Evolutionary conservation across 2,888 invertebrate genomes (phyloP), one percentile per base, ranked within the genome.

Genomic region (Drosophila buzzatii): DNA sequence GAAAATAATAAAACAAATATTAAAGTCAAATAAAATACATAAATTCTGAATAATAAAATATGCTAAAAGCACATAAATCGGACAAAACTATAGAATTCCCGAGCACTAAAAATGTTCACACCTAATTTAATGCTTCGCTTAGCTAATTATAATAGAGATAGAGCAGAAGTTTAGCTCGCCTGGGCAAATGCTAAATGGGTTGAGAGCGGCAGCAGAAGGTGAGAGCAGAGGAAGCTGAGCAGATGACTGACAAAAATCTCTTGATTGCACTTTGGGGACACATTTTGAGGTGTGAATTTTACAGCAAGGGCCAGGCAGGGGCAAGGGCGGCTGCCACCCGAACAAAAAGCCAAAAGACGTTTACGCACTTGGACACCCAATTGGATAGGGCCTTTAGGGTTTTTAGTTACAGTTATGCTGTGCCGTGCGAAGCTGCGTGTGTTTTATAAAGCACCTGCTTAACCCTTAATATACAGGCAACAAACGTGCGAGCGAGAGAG

Each of bases 401-500:
- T 81, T 73, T 82, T 84, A 85, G 82, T 88, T 85, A 85, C 82
- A 85, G 82, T 71, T 72, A 41, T 10, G 62, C 52, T 63, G 23
- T 41, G 31, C 41, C 53, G 58, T 56, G 56, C 62, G 56, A 53
- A 63, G 69, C 23, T 70, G 79, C 74, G 79, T 67, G 56, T 75
- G 79, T 84, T 76, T 84, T 85, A 81, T 84, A 86, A 89, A 86
- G 89, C 85, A 86, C 89, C 89, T 89, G 86, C 75, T 89, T 86
- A 89, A 89, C 86, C 86, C 86, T 84, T 79, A 86, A 84, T 81
- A 70, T 73, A 39, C 35, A 37, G 37, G 2, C 37, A 20, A 51
- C 51, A 14, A 5, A 41, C 14, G 6, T 5, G 2, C 6, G 14
- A 37, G 37, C 3, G 12, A 35, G 35, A 37, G 5, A 37, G 14